Conservation (phyloP, 2,113 vertebrate genomes). For the Oenanthe melanoleuca region DNA sequence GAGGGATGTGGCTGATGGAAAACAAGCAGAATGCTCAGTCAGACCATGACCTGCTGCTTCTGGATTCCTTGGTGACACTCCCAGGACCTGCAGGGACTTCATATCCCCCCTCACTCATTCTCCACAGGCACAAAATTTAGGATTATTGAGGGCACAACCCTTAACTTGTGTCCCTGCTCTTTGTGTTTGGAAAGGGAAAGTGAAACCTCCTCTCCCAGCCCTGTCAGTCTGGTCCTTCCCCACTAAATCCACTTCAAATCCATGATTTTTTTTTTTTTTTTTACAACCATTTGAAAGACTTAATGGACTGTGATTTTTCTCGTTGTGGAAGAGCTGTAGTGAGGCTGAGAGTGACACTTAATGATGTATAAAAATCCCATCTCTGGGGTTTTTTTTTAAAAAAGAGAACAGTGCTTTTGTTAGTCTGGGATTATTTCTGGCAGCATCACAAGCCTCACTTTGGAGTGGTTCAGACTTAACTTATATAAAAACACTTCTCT, state of each 20-base stretch:
- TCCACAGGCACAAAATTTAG: neutral
- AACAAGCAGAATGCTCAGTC: neutral
- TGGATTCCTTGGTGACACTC: neutral
- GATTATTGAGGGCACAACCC: neutral
- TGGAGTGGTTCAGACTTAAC: neutral
- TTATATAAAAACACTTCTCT: neutral
- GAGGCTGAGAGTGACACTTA: constrained; percentile 59
- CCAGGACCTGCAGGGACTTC: neutral
- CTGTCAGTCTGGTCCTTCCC: neutral
- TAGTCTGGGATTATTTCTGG: constrained; percentile 49
- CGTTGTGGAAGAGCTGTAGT: constrained; percentile 29
- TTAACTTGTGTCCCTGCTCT: neutral
- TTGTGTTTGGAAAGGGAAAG: neutral
- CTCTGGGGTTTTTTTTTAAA: neutral
- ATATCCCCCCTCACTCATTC: neutral
- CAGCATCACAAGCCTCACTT: neutral
- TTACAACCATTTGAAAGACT: constrained; percentile 48
- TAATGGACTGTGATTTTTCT: constrained; percentile 65
- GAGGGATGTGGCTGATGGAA: neutral
- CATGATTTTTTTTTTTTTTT: neutral
- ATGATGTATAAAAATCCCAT: neutral
- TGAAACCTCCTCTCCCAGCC: neutral
- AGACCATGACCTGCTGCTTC: neutral
- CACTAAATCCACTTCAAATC: constrained; percentile 23
- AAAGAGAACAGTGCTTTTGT: constrained; percentile 20